Percentiles rank a stretch among this genome's conserved stretches.
Evolutionary conservation across 2,888 invertebrate genomes (phyloP).

Genomic region (Gnatocerus cornutus): DNA sequence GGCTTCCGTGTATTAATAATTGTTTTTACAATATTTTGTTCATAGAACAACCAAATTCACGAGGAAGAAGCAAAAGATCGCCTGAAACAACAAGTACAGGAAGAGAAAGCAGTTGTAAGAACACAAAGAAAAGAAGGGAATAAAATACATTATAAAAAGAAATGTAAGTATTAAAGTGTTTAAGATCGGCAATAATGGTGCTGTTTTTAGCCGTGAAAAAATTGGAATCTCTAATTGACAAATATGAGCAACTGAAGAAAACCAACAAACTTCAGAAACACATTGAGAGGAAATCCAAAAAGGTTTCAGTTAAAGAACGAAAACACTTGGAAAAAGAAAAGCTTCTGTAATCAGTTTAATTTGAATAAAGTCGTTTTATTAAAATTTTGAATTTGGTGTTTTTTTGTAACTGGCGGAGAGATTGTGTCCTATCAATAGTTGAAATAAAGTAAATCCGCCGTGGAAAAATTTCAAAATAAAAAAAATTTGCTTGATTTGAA

Average conservation of each 20-base stretch:
- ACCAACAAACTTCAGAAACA: slow-evolving; percentile 86
- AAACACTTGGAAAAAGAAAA: slow-evolving; percentile 45
- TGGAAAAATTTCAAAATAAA: no score
- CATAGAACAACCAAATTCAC: slow-evolving; percentile 83
- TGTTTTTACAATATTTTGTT: slow-evolving; percentile 47
- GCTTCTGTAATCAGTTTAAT: neutral
- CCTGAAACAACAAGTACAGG: slow-evolving; percentile 73
- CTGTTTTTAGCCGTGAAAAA: slow-evolving; percentile 83
- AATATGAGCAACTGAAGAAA: slow-evolving; percentile 87
- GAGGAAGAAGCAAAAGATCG: slow-evolving; percentile 76
- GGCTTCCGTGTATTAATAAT: neutral
- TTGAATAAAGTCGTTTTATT: slow-evolving; percentile 8
- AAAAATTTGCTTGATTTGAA: neutral
- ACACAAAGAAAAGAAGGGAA: slow-evolving; percentile 72
- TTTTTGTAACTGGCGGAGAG: no score
- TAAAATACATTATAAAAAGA: slow-evolving; percentile 82
- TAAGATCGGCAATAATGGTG: neutral
- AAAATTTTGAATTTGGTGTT: neutral
- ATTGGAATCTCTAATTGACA: slow-evolving; percentile 82
- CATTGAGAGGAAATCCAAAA: slow-evolving; percentile 86
- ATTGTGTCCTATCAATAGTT: no score
- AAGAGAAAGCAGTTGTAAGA: slow-evolving; percentile 72
- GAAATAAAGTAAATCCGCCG: no score
- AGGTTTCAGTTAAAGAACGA: slow-evolving; percentile 73
- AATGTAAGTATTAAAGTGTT: slow-evolving; percentile 75